A percentile compares a stretch with the other conserved stretches of the same genome.
Conservation (phyloP, 2,888 invertebrate species). For the Caenorhabditis doughertyi region DNA sequence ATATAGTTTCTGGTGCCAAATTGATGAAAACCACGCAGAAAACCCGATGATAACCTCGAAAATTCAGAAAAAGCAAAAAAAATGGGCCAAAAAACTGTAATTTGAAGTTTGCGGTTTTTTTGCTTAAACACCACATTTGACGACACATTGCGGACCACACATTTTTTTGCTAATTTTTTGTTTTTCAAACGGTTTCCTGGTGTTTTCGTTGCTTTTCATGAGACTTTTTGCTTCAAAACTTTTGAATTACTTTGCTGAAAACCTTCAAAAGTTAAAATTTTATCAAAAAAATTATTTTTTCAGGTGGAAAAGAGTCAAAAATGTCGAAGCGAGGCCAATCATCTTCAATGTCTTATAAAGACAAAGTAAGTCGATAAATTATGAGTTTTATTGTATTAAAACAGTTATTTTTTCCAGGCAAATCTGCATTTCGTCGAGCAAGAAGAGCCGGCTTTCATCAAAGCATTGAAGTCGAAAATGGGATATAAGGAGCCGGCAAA, state of each 20-base stretch:
- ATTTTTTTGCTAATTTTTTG: neutral
- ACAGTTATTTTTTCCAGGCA: slow-evolving; percentile 30
- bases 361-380: slow-evolving; percentile 29
- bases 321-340: slow-evolving; percentile 58
- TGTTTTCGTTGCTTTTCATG: neutral
- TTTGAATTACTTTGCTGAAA: neutral
- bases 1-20: too few species aligned
- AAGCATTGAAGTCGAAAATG: slow-evolving; percentile 77
- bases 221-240: neutral
- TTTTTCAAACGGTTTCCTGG: neutral
- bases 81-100: too few species aligned
- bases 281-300: neutral
- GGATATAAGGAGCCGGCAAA: slow-evolving; percentile 79
- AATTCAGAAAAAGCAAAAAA: too few species aligned
- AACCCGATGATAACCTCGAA: too few species aligned
- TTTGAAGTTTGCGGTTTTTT: slow-evolving; percentile 13
- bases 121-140: slow-evolving; percentile 14
- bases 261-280: neutral
- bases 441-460: slow-evolving; percentile 79
- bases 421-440: slow-evolving; percentile 74
- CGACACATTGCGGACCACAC: slow-evolving; percentile 34
- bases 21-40: too few species aligned
- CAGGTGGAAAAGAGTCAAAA: slow-evolving; percentile 5
- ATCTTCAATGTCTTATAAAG: slow-evolving; percentile 61
- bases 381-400: neutral